phyloP scores from a whole-genome alignment of 2,113 vertebrate species.

The Apodemus sylvaticus region DNA sequence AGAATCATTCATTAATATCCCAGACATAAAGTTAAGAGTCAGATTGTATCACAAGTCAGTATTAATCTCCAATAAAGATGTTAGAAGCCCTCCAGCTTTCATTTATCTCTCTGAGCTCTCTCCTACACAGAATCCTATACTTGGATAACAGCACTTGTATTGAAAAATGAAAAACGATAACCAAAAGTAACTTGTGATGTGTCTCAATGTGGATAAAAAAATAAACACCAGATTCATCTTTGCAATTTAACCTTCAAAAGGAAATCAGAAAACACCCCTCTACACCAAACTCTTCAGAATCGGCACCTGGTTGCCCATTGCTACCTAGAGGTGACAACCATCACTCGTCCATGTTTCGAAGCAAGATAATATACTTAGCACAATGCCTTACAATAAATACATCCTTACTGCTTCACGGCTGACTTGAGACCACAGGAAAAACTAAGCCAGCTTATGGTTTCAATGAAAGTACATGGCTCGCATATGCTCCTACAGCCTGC shows the following conservation, averaged over 20 bases:
- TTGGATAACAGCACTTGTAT: background rate
- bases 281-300: background rate
- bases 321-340: background rate
- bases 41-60: background rate
- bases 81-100: background rate
- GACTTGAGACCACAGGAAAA: background rate
- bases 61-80: slow-evolving; percentile 18
- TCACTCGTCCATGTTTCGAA: background rate
- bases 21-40: slow-evolving; percentile 9
- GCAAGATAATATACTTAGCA: background rate
- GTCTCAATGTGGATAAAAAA: slow-evolving; percentile 14
- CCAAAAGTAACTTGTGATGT: slow-evolving; percentile 18
- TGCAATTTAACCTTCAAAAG: background rate
- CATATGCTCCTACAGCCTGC: background rate
- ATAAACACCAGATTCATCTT: slow-evolving; percentile 44
- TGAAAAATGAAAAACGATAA: slow-evolving; percentile 55
- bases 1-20: background rate
- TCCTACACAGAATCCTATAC: background rate
- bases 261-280: slow-evolving; percentile 2
- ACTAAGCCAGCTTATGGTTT: background rate
- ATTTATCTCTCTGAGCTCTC: background rate
- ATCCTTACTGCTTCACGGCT: background rate
- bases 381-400: background rate
- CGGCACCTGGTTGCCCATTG: background rate
- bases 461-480: background rate